Base-by-base conservation (phyloP, 1,140 invertebrate species). In the Lepidotrigona ventralis region DNA sequence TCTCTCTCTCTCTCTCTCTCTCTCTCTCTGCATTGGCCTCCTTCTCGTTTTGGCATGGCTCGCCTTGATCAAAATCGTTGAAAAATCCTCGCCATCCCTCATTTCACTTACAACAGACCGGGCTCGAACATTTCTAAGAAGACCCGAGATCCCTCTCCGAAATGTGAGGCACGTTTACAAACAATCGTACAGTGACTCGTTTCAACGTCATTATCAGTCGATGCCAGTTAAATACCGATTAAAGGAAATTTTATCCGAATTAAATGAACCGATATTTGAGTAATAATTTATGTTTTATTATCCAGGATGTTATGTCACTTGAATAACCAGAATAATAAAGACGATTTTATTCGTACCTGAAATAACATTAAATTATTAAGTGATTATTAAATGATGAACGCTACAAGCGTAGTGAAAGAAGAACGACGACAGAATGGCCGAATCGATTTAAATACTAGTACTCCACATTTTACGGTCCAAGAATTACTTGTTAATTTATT, bases 1-100 rank as follows among this genome's bases (percentile, higher is more conserved):
- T n/a, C n/a, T n/a, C n/a, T n/a, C n/a, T n/a, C 84, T 77, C 88
- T 89, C 88, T 89, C 84, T 77, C 86, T 89, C 86, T 89, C 82
- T 77, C 86, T 89, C 88, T 89, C 88, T 73, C 73, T 85, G 83
- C 77, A 84, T 83, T 84, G 84, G 80, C 81, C 83, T 79, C 73
- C 84, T 79, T 73, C 69, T 60, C 51, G 87, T 68, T 82, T 72
- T 69, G 19, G 46, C 68, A 26, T 19, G 70, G 69, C 71, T 74
- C 68, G 60, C 64, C 84, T 85, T 79, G 46, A 80, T 77, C 86
- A 70, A 79, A 83, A 83, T 83, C 79, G 12, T 29, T 39, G 60
- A 82, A 86, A 89, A 82, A 54, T 70, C 56, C 58, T 53, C 66
- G 64, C 46, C 53, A 4, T 39, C 63, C n/a, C n/a, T n/a, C 75